These are phyloP conservation scores for Vulpes ferrilata DNA, from an alignment of 2,113 vertebrate species.

Conservation along the genomic window DNA sequence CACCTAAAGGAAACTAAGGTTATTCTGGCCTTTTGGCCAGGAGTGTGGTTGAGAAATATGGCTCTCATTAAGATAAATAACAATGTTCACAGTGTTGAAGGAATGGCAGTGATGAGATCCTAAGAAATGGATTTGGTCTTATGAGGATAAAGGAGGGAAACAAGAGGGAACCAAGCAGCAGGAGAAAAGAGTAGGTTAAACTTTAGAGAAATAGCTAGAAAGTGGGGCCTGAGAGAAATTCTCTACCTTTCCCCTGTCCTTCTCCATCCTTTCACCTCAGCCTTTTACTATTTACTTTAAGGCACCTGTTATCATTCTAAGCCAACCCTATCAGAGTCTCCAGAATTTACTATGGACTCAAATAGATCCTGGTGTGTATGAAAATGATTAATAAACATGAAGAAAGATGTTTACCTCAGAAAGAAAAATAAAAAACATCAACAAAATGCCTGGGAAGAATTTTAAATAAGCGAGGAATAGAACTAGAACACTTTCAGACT, in stretches of 20 bases:
- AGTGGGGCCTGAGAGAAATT: fast-evolving
- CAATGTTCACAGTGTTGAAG: not conserved
- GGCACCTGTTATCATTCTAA: not conserved
- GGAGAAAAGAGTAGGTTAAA: not conserved
- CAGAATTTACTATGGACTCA: not conserved
- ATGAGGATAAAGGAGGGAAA: not conserved
- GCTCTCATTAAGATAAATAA: not conserved
- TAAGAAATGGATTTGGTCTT: not conserved
- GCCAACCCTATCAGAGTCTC: not conserved
- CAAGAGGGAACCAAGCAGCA: not conserved
- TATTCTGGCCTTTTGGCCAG: not conserved
- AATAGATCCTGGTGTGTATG: not conserved
- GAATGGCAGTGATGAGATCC: not conserved
- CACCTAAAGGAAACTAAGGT: not conserved
- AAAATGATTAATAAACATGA: not conserved
- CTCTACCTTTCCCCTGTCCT: not conserved
- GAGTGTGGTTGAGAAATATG: not conserved
- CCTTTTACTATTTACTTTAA: not conserved
- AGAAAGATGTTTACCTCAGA: not conserved
- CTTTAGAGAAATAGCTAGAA: not conserved
- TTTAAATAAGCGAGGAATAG: not conserved
- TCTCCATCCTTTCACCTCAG: not conserved
- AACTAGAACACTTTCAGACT: not conserved
- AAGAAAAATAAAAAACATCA: not conserved
- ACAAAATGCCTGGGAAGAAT: not conserved